Evolutionary conservation across 1,140 invertebrate genomes (phyloP), one percentile per base, ranked within the genome.

Genomic region (Penaeus vannamei): DNA sequence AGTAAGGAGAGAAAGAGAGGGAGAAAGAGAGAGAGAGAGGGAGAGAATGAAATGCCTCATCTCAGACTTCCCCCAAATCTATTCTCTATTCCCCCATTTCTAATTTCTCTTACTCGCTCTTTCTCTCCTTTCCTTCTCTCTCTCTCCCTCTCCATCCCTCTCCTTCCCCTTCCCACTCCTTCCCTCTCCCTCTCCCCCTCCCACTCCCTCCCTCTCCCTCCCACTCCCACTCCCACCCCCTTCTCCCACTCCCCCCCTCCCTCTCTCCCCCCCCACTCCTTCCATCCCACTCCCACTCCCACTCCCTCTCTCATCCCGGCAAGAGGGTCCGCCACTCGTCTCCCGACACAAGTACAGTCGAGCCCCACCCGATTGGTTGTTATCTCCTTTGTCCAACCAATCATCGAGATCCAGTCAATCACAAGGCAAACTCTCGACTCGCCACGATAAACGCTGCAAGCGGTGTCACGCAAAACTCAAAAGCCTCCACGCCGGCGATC

Each of bases 311-410:
- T 53, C 53, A 53, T 53, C 46, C 32, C 64, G 42, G 59, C 62
- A 64, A 77, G 36, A 46, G 83, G 80, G 20, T 72, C 62, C 46
- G 22, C 86, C 81, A 83, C 81, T 84, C 66, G 53, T 12, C 64
- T n/a, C 81, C 26, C 66, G 46, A 19, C 80, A 83, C 86, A 88
- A 88, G 86, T 84, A 88, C 86, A 72, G 80, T 88, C 64, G 81
- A 88, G 86, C 80, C 81, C 64, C 26, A 1, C 86, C 80, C 81
- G 86, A 88, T 88, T 88, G 86, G 86, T 60, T 88, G 86, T 88
- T 88, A 88, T 88, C 86, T 88, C 80, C 81, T 88, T 88, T 88
- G 86, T 88, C 80, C 86, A 26, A 84, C 86, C 86, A 88, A 88
- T 88, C 80, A 88, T 72, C 53, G 86, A 59, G 86, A 83, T 60